These are phyloP conservation scores for Catharus minimus DNA, from an alignment of 2,113 vertebrate genomes.

Conservation along the genomic window DNA sequence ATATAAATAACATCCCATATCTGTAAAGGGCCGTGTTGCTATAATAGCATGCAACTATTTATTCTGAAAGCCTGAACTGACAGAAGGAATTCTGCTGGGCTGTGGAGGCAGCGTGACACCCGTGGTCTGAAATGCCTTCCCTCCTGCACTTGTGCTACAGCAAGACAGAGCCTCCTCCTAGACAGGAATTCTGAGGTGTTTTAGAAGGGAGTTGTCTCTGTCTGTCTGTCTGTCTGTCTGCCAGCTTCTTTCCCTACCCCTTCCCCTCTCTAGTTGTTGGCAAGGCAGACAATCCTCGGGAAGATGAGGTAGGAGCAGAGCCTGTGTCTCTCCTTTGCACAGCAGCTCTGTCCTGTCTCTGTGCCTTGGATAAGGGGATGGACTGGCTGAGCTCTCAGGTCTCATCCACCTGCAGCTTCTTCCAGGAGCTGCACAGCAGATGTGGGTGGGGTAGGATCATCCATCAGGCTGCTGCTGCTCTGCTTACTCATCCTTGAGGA, in stretches of 20 bases:
- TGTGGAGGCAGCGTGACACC: not conserved
- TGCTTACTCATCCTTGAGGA: not conserved
- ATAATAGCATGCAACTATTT: not conserved
- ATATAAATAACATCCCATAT: constrained; percentile 26
- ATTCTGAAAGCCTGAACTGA: not conserved
- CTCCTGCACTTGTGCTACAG: not conserved
- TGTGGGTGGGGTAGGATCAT: no score
- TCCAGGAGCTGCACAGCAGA: rapidly evolving
- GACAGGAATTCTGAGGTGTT: not conserved
- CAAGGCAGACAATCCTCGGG: not conserved
- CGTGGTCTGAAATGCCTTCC: not conserved
- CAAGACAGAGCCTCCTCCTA: not conserved
- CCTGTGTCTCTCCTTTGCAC: not conserved
- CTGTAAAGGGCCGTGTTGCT: not conserved
- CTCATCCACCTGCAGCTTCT: not conserved
- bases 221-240: not conserved
- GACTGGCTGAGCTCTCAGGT: not conserved
- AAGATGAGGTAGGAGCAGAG: not conserved
- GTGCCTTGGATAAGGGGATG: not conserved
- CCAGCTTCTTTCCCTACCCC: not conserved
- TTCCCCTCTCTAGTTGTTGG: not conserved
- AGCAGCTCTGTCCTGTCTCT: not conserved
- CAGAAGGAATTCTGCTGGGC: not conserved
- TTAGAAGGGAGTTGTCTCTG: not conserved
- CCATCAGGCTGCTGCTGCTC: not conserved